phyloP scores from a whole-genome alignment of 2,888 invertebrate species.

The Caenorhabditis sinica region DNA sequence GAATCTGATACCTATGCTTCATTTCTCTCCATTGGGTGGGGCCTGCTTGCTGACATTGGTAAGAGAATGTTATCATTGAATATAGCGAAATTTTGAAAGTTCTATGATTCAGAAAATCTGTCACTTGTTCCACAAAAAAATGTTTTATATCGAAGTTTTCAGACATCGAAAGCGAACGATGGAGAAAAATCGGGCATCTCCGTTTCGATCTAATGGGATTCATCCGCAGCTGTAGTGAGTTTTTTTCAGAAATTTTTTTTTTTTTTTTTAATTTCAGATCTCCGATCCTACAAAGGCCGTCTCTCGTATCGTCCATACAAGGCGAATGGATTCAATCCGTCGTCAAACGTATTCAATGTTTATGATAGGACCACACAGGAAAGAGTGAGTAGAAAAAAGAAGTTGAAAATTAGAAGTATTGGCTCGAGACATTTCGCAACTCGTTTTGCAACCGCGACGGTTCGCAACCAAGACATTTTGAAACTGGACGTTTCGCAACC shows the following conservation, averaged over 20 bases:
- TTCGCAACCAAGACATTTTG: too few relatives aligned
- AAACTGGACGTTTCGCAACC: too few relatives aligned
- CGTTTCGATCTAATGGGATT: conserved; percentile 94
- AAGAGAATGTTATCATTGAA: too few relatives aligned
- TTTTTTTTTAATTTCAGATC: conserved; percentile 83
- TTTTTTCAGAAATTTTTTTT: neutral
- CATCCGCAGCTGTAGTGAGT: conserved; percentile 89
- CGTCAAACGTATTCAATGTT: conserved; percentile 57
- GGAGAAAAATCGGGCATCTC: conserved; percentile 92
- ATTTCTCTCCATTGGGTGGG: conserved; percentile 97
- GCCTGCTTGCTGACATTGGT: conserved; percentile 94
- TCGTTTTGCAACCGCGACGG: too few relatives aligned
- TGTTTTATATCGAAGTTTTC: conserved; percentile 50
- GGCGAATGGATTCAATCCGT: conserved; percentile 28
- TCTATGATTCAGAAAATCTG: too few relatives aligned
- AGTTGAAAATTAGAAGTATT: neutral
- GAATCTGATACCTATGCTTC: conserved; percentile 88
- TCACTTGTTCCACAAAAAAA: too few relatives aligned
- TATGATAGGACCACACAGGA: conserved; percentile 64
- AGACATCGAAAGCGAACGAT: conserved; percentile 95
- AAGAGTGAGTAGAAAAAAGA: conserved; percentile 34
- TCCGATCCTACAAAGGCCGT: conserved; percentile 92
- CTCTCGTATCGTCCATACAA: conserved; percentile 90
- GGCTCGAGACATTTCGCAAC: too few relatives aligned
- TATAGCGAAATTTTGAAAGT: too few relatives aligned